Evolutionary conservation across 2,888 invertebrate genomes (phyloP), one percentile per base, ranked within the genome.

Genomic region (Hipparchia sbordonii): DNA sequence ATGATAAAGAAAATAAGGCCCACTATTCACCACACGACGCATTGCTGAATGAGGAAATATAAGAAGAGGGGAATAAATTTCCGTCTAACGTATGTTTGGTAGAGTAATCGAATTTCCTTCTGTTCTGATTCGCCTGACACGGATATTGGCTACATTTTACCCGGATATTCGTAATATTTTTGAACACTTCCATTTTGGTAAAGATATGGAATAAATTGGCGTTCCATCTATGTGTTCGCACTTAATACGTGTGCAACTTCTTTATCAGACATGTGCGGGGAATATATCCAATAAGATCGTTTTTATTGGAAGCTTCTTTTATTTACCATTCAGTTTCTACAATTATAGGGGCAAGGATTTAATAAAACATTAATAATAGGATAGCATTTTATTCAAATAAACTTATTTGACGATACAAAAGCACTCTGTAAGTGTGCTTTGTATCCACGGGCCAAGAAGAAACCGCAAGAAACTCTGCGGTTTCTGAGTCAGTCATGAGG

Each of bases 101-200:
- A 62, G 78, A 78, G 78, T 82, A 82, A 82, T 82, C 79, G 79
- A 82, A 82, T 80, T 78, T 75, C 74, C 72, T 77, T 78, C 77
- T 69, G 70, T 72, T 73, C 73, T 73, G 71, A 72, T 73, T 72
- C 71, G 23, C 52, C 54, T 68, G 52, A 69, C 69, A 60, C 65
- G 70, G 67, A 70, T 73, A 73, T 72, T 67, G 70, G 71, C 57
- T 65, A 52, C 57, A 69, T 69, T 69, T 69, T 69, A 69, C 61
- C 61, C 60, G 69, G 61, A 57, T 57, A 67, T 67, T 51, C 65
- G 52, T 65, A 51, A 67, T 67, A 67, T 67, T 59, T 68, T 60
- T 13, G 61, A 61, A 46, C 67, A 66, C 48, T 60, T 61, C 67
- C 51, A 61, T 67, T 67, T 56, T 67, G 12, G 65, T 52, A 46